phyloP scores from a whole-genome alignment of 2,888 invertebrate species.

The Deroplatys truncata region DNA sequence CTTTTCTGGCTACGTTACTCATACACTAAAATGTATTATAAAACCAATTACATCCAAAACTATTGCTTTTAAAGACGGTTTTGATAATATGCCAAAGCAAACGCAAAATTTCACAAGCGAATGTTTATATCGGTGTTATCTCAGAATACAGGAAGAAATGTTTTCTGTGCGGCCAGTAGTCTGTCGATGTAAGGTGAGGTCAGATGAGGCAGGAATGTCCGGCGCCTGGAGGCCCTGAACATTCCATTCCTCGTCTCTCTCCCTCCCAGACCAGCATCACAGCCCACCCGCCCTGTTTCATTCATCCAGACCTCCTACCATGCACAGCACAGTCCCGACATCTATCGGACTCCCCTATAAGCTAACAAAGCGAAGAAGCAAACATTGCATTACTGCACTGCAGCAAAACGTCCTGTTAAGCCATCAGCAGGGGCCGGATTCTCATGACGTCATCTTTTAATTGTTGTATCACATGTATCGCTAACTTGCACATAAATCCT shows the following conservation, averaged over 20 bases:
- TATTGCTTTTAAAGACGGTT: too few relatives aligned
- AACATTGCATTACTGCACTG: too few relatives aligned
- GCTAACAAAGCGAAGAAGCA: background rate
- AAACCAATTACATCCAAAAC: too few relatives aligned
- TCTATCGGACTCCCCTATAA: constrained; percentile 28
- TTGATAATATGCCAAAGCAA: too few relatives aligned
- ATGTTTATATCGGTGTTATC: background rate
- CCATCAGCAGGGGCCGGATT: too few relatives aligned
- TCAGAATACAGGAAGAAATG: background rate
- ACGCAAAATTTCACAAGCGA: too few relatives aligned
- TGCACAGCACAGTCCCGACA: constrained; percentile 40
- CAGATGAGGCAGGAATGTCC: constrained; percentile 49
- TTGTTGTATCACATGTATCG: too few relatives aligned
- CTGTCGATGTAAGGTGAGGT: constrained; percentile 28
- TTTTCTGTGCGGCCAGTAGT: background rate
- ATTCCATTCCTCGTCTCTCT: constrained; percentile 33
- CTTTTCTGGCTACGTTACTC: too few relatives aligned
- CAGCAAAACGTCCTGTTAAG: too few relatives aligned
- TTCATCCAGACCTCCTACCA: constrained; percentile 57
- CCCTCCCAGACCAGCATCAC: constrained; percentile 29
- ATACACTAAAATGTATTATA: too few relatives aligned
- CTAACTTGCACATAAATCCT: too few relatives aligned
- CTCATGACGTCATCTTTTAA: too few relatives aligned
- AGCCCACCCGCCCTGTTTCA: constrained; percentile 40
- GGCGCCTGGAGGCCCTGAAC: constrained; percentile 51